Conservation (phyloP, 2,113 vertebrate genomes). For the Callipepla squamata region DNA sequence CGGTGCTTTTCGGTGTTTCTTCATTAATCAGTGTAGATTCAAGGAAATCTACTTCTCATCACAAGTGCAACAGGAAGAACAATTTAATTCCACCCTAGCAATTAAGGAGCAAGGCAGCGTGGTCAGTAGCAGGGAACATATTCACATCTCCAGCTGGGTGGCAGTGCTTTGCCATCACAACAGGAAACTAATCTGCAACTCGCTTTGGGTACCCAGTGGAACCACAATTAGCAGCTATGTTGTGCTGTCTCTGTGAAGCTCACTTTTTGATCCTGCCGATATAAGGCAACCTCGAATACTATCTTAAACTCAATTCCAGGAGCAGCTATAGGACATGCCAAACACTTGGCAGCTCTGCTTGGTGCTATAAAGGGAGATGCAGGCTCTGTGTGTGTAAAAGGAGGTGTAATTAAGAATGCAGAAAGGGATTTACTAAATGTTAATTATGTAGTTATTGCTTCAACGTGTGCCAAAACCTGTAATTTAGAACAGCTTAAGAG, state of each 20-base stretch:
- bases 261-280: slow-evolving; percentile 39
- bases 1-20: slow-evolving; percentile 69
- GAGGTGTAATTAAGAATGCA: slow-evolving; percentile 66
- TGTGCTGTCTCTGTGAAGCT: slow-evolving; percentile 25
- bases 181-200: slow-evolving; percentile 75
- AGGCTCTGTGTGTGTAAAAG: slow-evolving; percentile 45
- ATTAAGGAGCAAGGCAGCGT: slow-evolving; percentile 78
- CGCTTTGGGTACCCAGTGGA: slow-evolving; percentile 41
- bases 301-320: slow-evolving; percentile 49
- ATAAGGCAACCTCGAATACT: slow-evolving; percentile 54
- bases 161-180: slow-evolving; percentile 79
- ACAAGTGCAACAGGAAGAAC: slow-evolving; percentile 80
- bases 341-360: slow-evolving; percentile 63
- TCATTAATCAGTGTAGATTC: slow-evolving; percentile 79
- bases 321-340: slow-evolving; percentile 57
- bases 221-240: slow-evolving; percentile 10
- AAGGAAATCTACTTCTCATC: slow-evolving; percentile 80
- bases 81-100: slow-evolving; percentile 83
- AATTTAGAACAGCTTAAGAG: slow-evolving; percentile 59
- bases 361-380: slow-evolving; percentile 69
- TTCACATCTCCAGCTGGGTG: slow-evolving; percentile 77
- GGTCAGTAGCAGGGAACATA: slow-evolving; percentile 77
- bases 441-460: slow-evolving; percentile 71
- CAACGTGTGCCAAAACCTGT: slow-evolving; percentile 63
- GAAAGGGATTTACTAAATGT: slow-evolving; percentile 74